Evolutionary conservation across 2,888 invertebrate species (phyloP).

Genomic region (Cyrtodaria siliqua): DNA sequence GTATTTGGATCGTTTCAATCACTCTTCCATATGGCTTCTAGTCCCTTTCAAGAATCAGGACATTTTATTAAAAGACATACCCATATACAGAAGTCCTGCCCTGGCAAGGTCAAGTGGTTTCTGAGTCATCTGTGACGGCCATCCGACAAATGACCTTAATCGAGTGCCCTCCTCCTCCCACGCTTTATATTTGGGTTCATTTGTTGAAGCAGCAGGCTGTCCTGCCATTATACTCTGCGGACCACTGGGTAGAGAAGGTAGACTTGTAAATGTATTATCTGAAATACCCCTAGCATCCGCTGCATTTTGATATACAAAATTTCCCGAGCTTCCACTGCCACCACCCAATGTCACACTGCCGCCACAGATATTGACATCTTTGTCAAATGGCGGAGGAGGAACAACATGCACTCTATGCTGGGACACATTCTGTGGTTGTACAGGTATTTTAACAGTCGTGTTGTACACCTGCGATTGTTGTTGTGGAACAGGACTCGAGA

Average conservation of each 20-base stretch:
- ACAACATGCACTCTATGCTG: neutral
- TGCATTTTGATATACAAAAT: no score
- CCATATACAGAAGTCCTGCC: conserved; percentile 74
- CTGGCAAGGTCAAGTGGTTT: conserved; percentile 69
- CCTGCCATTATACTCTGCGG: neutral
- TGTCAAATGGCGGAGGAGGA: neutral
- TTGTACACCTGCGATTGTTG: neutral
- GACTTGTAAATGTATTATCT: no score
- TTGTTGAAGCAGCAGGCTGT: conserved; percentile 7
- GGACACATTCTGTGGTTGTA: neutral
- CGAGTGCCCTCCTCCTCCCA: conserved; percentile 67
- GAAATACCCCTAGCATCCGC: no score
- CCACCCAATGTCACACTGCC: no score
- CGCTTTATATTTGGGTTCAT: conserved; percentile 62
- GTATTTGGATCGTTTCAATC: no score
- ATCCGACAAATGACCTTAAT: conserved; percentile 64
- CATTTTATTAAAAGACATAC: no score
- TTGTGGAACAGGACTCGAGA: no score
- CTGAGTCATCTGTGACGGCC: conserved; percentile 73
- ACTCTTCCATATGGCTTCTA: no score
- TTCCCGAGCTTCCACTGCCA: no score
- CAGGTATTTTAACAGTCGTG: conserved; percentile 1
- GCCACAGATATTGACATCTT: no score
- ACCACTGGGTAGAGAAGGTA: neutral
- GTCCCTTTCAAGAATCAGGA: no score